A percentile compares a stretch with the other conserved stretches of the same genome.
Evolutionary conservation across 2,888 invertebrate genomes (phyloP).

Genomic region (Agrotis segetum): DNA sequence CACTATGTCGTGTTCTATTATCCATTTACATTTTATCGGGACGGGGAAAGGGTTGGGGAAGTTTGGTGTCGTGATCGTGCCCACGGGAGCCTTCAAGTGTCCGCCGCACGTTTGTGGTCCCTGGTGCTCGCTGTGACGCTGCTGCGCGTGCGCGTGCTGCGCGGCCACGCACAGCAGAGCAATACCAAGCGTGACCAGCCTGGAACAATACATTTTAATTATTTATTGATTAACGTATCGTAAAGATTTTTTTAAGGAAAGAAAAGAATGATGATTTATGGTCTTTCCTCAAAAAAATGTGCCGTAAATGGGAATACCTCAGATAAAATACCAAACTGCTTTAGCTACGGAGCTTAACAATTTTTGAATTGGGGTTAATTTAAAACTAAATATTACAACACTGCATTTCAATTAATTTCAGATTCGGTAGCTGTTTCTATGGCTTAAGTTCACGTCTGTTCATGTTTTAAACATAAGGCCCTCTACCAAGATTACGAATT

Average conservation of each 20-base stretch:
- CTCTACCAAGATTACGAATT: neutral
- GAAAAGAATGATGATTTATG: too few species aligned
- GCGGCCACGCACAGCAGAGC: conserved; percentile 73
- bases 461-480: neutral
- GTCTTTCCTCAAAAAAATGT: too few species aligned
- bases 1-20: conserved; percentile 94
- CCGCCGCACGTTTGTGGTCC: conserved; percentile 92
- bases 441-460: neutral
- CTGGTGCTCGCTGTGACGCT: conserved; percentile 73
- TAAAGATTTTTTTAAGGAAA: too few species aligned
- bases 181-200: conserved; percentile 22
- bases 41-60: conserved; percentile 96
- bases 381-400: too few species aligned
- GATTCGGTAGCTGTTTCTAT: too few species aligned
- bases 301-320: too few species aligned
- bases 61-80: conserved; percentile 95
- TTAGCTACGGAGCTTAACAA: too few species aligned
- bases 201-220: neutral
- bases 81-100: conserved; percentile 92
- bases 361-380: too few species aligned
- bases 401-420: too few species aligned
- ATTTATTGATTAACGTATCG: neutral
- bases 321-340: too few species aligned
- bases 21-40: conserved; percentile 97
- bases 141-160: conserved; percentile 68